Percentiles rank a stretch among this genome's conserved stretches.
These are phyloP conservation scores for Aphelocoma californica DNA, from an alignment of 2,797 vertebrate species.

Conservation along the genomic window DNA sequence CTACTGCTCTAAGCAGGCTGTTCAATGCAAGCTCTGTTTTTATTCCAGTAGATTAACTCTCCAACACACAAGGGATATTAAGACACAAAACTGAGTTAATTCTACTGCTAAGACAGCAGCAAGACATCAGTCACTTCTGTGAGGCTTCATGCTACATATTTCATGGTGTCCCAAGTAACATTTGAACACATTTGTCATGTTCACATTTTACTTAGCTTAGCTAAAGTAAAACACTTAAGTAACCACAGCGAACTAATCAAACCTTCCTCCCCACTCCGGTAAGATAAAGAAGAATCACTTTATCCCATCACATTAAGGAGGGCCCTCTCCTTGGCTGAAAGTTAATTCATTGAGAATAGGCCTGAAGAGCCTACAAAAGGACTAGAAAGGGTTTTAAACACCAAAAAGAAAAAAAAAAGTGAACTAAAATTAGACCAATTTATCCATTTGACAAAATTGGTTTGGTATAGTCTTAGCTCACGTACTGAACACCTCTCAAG, in stretches of 20 bases:
- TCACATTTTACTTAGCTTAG: neutral
- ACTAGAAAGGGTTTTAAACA: neutral
- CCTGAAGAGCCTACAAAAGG: neutral
- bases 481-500: neutral
- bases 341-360: neutral
- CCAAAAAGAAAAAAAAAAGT: neutral
- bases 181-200: neutral
- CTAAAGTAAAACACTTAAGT: neutral
- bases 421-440: neutral
- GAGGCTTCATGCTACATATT: neutral
- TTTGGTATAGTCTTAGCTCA: neutral
- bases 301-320: neutral
- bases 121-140: neutral
- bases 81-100: slow-evolving; percentile 7
- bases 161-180: neutral
- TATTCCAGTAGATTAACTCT: slow-evolving; percentile 34
- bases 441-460: neutral
- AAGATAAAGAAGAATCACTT: neutral
- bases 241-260: neutral
- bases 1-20: neutral
- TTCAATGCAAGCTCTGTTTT: neutral
- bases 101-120: neutral
- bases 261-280: fast-evolving
- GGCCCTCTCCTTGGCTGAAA: neutral
- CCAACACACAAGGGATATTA: neutral